Base-by-base conservation (phyloP, 2,888 invertebrate genomes). In the Panorpa germanica region DNA sequence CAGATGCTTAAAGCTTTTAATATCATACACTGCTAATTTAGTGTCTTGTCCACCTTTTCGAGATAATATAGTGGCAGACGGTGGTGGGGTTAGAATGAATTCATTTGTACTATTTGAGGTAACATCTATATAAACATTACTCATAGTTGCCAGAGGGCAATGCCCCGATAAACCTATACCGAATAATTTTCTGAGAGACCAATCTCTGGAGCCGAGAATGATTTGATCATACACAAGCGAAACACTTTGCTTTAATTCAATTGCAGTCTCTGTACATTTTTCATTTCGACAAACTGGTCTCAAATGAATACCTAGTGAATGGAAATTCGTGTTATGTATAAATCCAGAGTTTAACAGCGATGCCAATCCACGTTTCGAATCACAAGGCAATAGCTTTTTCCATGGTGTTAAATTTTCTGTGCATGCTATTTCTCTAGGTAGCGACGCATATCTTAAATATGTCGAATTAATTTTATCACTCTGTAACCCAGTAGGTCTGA, bases 321-420 rank as follows among this genome's bases (percentile, higher is more conserved):
- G 88, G 48, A 86, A 95, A 45, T 82, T 78, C 3, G 90, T 82
- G 46, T 88, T 86, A 49, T 91, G 88, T 32, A 95, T 75, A 49
- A 77, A 72, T 31, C 82, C 78, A 1, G 95, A 83, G 52, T 90
- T 90, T 4, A 96, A 62, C 29, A 96, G 55, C 1, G 82, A 74
- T 10, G 83, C 75, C 40, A 96, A 63, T 3, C 96, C 96, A 45
- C 70, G 67, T 50, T 68, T 76, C n/a, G 80, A 76, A 52, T 82
- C 81, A 56, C 98, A 99, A 0, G 98, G 96, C 25, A 99, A 53
- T 4, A 99, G 58, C 50, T 96, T 98, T 46, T 91, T 90, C 81
- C 95, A 96, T 1, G 98, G 96, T 9, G 98, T 96, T 42, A 98
- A 59, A 59, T 98, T 98, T 59, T 99, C 98, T 0, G 96, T 98